These are phyloP conservation scores for Enteromius trimaculatus DNA, from an alignment of 2,797 vertebrate genomes.

Conservation along the genomic window DNA sequence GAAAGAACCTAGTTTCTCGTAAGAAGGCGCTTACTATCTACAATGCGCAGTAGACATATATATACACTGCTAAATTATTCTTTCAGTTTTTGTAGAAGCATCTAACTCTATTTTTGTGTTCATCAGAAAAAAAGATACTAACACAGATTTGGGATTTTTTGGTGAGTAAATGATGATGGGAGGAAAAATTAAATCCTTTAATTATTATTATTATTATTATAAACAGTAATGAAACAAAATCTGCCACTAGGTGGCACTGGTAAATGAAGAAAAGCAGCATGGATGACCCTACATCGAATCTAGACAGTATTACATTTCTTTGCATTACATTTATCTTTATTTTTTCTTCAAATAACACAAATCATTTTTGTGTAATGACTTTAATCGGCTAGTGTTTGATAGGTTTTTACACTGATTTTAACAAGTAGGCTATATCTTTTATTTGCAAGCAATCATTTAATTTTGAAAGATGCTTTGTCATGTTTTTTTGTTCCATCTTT, in stretches of 20 bases:
- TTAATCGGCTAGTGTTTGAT: not conserved
- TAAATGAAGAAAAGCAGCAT: not conserved
- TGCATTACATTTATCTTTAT: not conserved
- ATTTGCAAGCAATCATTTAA: no score
- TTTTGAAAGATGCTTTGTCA: not conserved
- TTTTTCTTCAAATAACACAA: not conserved
- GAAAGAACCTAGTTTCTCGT: constrained; percentile 28
- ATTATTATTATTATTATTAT: not conserved
- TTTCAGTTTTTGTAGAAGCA: not conserved
- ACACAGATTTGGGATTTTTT: not conserved
- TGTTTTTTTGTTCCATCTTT: not conserved
- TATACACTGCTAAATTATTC: not conserved
- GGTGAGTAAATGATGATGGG: not conserved
- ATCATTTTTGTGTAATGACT: not conserved
- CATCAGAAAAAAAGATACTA: not conserved
- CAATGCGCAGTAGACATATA: no score
- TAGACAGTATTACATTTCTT: not conserved
- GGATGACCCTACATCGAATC: not conserved
- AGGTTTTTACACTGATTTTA: not conserved
- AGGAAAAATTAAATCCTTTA: not conserved
- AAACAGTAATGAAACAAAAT: not conserved
- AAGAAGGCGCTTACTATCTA: not conserved
- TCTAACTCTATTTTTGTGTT: not conserved
- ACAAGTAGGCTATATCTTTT: no score
- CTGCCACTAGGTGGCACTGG: not conserved